Base-by-base conservation (phyloP, 2,888 invertebrate genomes). In the Tineola bisselliella region DNA sequence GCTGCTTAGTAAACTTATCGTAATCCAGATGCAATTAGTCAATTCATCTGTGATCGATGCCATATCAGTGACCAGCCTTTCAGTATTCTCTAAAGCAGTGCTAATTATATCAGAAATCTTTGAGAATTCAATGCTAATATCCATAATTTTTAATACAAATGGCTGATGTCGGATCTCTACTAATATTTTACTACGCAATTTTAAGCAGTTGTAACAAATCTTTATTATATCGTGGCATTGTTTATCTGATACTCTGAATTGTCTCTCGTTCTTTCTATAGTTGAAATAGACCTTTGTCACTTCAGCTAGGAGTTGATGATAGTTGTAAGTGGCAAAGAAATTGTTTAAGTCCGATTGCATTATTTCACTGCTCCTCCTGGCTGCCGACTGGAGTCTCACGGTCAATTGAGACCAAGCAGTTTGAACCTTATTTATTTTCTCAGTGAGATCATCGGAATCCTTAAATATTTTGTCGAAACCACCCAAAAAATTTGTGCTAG, bases 171-270 rank as follows among this genome's bases (percentile, higher is more conserved):
- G 75, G 48, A 82, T 70, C 66, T 87, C 83, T 62, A 71, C 70
- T 48, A 90, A 70, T 62, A 89, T 79, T 67, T 76, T 82, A 65
- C 84, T 88, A 65, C 89, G 82, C 4, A 86, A 69, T 70, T 88
- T 89, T 0, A 91, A 73, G 62, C 89, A 89, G 61, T 88, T 81
- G 64, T 89, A 90, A 38, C 90, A 78, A 56, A 89, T 72, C 69
- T 88, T 89, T 18, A 88, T 86, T 68, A 91, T 90, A 48, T 88
- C 84, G 61, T 76, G 74, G 64, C 88, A 88, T 65, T 84, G 84
- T 44, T 75, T 79, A 52, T 84, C 83, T 65, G 75, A 76, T 19
- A 74, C 74, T 67, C 80, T 79, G 62, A 77, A 78, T 58, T 80
- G 83, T 73, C 75, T 81, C 62, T 80, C 79, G 66, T 73, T 78